Base-by-base conservation (phyloP, 1,140 invertebrate species). In the Hyles euphorbiae region DNA sequence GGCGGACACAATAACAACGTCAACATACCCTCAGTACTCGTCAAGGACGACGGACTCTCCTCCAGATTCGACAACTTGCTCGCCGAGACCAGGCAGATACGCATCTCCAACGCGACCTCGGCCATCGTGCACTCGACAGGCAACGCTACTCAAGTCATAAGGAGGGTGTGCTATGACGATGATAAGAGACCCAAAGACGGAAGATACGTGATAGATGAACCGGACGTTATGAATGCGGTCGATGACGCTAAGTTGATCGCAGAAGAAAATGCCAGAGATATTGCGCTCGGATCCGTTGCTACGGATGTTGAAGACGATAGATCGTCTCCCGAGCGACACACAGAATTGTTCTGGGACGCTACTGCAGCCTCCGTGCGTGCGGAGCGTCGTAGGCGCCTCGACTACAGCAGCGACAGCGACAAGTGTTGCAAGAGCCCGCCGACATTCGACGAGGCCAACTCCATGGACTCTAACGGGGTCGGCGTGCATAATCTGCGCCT, bases 361-460 rank as follows among this genome's bases (percentile, higher is more conserved):
- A 88, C 83, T 45, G 86, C 85, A 0, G 72, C 81, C 1, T 85
- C 81, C 0, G 83, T 85, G 52, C 73, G 83, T n/a, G 81, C 76
- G 0, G 83, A 87, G 12, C 65, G 78, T 46, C 67, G 78, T 1
- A 64, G 87, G 9, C 80, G 79, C 0, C 53, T 89, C 8, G 87
- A 89, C 60, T 90, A 87, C 49, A 89, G 87, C 52, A 87, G 82
- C 52, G 89, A 90, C 63, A 89, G 85, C 59, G 87, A 90, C 55
- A 89, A 89, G 50, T 89, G 88, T 56, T 89, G 87, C 62, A 90
- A 89, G 60, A 90, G 88, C 59, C 88, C 87, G 4, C 88, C 87
- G 4, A 77, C 78, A 0, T 87, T 70, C 56, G 87, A 90, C 33
- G 87, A 89, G 61, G 83, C 79, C 1, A 88, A 88, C 50, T 88